A percentile compares a stretch with the other conserved stretches of the same genome.
These are phyloP conservation scores for Progne subis DNA, from an alignment of 2,113 vertebrate species.

Conservation along the genomic window DNA sequence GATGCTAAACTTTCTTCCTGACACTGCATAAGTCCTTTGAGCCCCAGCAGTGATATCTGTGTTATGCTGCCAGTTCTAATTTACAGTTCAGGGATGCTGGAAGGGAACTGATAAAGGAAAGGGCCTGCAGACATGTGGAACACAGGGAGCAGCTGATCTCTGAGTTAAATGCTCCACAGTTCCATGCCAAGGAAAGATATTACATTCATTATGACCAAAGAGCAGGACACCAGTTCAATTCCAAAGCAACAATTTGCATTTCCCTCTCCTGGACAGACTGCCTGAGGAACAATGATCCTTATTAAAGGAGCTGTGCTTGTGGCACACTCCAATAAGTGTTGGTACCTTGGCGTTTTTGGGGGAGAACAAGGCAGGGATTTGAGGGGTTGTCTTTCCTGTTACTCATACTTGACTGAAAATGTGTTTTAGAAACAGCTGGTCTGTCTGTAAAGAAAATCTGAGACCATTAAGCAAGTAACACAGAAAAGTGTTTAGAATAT, in stretches of 20 bases:
- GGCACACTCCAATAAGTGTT: background rate
- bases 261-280: background rate
- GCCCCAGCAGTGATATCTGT: background rate
- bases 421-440: background rate
- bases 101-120: background rate
- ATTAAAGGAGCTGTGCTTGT: background rate
- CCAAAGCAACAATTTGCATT: slow-evolving; percentile 47
- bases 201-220: slow-evolving; percentile 23
- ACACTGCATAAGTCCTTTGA: background rate
- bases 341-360: background rate
- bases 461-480: background rate
- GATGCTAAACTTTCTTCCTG: background rate
- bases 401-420: background rate
- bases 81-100: background rate
- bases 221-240: slow-evolving; percentile 29
- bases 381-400: background rate
- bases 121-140: background rate
- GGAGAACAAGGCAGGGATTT: background rate
- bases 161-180: background rate
- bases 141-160: background rate
- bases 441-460: background rate
- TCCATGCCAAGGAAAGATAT: background rate
- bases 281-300: background rate
- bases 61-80: background rate
- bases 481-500: background rate